Evolutionary conservation across 2,797 vertebrate species (phyloP), one percentile per base, ranked within the genome.

Genomic region (Sebastes baramenuke): DNA sequence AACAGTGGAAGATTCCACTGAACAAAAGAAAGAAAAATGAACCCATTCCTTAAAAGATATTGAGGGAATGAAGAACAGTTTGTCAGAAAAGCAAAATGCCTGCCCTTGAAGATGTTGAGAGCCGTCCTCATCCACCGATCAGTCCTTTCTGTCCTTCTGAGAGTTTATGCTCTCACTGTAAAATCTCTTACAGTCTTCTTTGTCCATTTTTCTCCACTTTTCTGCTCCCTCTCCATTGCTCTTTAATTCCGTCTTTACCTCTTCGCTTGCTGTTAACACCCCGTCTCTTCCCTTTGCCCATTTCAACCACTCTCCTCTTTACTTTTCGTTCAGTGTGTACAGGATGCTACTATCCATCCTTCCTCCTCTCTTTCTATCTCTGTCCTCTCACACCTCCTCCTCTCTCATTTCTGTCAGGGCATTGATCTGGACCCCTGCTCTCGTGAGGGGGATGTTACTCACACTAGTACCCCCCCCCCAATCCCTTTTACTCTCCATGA

Each of bases 371-470:
- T 56, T 22, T 46, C 58, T 24, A 2, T 70, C 68, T 67, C 56
- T 66, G 20, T 60, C 73, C 58, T 30, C 59, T 82, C 62, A 62
- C 68, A 78, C 67, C 75, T 85, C 77, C 30, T 67, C 56, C 55
- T 79, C 74, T 54, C 52, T 82, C 73, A 67, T 90, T 77, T 67
- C 78, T 86, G 66, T 84, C 66, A 72, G 16, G 38, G 68, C 30
- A 87, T 88, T 80, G 88, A 91, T 91, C 79, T 30, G 30, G 72
- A 76, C 36, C 67, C 22, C 30, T 12, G 38, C 68, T 83, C 64
- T 75, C 72, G 67, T 11, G 2, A 29, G 61, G 66, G 59, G 36
- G 72, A 49, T 85, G 72, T 83, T 78, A 71, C 67, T 88, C 67
- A 60, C 55, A 36, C 58, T 36, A 61, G 62, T 66, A 68, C 34